phyloP scores from a whole-genome alignment of 2,888 invertebrate genomes.

The Stramonita haemastoma region DNA sequence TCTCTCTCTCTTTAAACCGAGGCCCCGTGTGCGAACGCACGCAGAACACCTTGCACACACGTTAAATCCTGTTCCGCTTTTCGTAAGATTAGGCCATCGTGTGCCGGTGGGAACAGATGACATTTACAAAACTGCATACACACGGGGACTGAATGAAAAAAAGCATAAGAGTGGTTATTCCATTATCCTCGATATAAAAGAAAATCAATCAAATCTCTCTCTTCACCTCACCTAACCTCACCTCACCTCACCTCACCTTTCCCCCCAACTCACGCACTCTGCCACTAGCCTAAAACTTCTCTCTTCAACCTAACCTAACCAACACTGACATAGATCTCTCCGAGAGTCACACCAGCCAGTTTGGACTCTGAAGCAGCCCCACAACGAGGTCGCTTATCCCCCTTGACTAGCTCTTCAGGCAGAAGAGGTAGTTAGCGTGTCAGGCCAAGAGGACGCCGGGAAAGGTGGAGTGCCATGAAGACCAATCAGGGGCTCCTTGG shows the following conservation, averaged over 20 bases:
- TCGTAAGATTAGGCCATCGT: too few relatives aligned
- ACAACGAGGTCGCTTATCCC: constrained; percentile 39
- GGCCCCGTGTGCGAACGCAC: too few relatives aligned
- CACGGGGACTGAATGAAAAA: too few relatives aligned
- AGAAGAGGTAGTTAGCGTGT: constrained; percentile 46
- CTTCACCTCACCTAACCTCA: not conserved
- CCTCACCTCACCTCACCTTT: not conserved
- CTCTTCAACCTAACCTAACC: not conserved
- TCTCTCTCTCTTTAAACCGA: not conserved
- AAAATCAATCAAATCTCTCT: not conserved
- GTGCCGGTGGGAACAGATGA: too few relatives aligned
- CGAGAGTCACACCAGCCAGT: not conserved
- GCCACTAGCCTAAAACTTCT: not conserved
- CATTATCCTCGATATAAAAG: not conserved
- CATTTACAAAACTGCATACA: too few relatives aligned
- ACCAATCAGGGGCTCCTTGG: constrained; percentile 38
- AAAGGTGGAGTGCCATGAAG: constrained; percentile 38
- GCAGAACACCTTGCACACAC: too few relatives aligned
- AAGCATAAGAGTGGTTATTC: too few relatives aligned
- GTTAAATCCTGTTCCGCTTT: too few relatives aligned
- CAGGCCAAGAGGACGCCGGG: constrained; percentile 38
- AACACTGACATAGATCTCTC: not conserved
- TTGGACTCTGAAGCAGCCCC: not conserved
- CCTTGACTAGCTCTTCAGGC: constrained; percentile 41
- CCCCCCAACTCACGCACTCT: too few relatives aligned